Base-by-base conservation (phyloP, 2,888 invertebrate genomes). In the Papilio demoleus region DNA sequence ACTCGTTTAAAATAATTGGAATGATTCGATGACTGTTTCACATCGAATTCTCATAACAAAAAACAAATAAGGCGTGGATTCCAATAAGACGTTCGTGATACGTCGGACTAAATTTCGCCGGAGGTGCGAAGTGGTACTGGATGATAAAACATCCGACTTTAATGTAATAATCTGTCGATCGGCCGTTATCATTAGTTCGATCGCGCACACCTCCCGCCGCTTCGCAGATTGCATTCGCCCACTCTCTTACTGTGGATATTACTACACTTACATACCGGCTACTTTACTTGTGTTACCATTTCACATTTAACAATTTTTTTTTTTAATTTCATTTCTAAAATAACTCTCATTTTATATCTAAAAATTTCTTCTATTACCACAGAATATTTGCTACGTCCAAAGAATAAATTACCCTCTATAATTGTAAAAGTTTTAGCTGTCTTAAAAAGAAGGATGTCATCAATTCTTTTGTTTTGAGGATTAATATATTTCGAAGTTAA, bases 141-240 rank as follows among this genome's bases (percentile, higher is more conserved):
- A 75, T 79, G 80, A 84, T 86, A 83, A 84, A 86, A 87, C 85
- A 85, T 85, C 81, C 79, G 80, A 82, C 82, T 84, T 87, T 90
- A 90, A 90, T 89, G 90, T 92, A 90, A 92, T 91, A 92, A 91
- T 92, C 89, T 84, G 87, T 85, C 88, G 88, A 89, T 91, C 87
- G 76, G 80, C 34, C 76, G 75, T 86, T 91, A 92, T 92, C 90
- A 90, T 91, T 88, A 89, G 88, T 82, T 83, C 81, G 83, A 90
- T 91, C 90, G 84, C 79, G 79, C 81, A 78, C 87, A 86, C 90
- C 92, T 88, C 92, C 92, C 89, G 92, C 87, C 81, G 91, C 80
- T 85, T 79, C 78, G 83, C 85, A 89, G 91, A 92, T 92, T 92
- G 89, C 85, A 79, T 85, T 75, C 75, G 74, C 74, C 79, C 86